These are phyloP conservation scores for Xenopus laevis DNA, from an alignment of 2,113 vertebrate genomes.

Conservation along the genomic window DNA sequence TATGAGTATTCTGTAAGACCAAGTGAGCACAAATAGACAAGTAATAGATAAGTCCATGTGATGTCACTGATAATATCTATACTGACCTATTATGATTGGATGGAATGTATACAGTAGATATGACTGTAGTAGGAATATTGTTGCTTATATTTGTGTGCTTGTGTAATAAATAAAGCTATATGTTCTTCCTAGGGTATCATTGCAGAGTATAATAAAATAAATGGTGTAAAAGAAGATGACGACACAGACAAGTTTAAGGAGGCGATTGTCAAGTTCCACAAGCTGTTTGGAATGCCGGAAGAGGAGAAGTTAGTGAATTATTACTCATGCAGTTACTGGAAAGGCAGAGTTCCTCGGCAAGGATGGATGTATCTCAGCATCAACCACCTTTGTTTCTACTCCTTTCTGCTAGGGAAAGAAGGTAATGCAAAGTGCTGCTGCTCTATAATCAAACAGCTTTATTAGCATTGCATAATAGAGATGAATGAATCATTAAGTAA, in stretches of 20 bases:
- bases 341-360: constrained; percentile 91
- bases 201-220: constrained; percentile 94
- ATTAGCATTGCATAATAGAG: too few species aligned
- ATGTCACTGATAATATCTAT: too few species aligned
- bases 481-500: too few species aligned
- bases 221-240: constrained; percentile 89
- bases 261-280: constrained; percentile 87
- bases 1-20: too few species aligned
- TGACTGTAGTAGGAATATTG: too few species aligned
- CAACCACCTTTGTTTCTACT: constrained; percentile 97
- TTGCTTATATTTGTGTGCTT: too few species aligned
- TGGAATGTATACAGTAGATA: too few species aligned
- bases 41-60: too few species aligned
- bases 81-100: too few species aligned
- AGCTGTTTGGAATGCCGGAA: constrained; percentile 93
- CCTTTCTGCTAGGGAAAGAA: constrained; percentile 92
- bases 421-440: constrained; percentile 59
- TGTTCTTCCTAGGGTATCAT: constrained; percentile 83
- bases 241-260: constrained; percentile 98
- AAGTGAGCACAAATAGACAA: too few species aligned
- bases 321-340: constrained; percentile 98
- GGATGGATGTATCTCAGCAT: constrained; percentile 99
- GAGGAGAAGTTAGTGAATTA: constrained; percentile 98
- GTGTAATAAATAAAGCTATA: too few species aligned
- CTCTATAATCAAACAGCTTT: not conserved